Evolutionary conservation across 2,797 vertebrate species (phyloP).

Genomic region (Argentina silus): DNA sequence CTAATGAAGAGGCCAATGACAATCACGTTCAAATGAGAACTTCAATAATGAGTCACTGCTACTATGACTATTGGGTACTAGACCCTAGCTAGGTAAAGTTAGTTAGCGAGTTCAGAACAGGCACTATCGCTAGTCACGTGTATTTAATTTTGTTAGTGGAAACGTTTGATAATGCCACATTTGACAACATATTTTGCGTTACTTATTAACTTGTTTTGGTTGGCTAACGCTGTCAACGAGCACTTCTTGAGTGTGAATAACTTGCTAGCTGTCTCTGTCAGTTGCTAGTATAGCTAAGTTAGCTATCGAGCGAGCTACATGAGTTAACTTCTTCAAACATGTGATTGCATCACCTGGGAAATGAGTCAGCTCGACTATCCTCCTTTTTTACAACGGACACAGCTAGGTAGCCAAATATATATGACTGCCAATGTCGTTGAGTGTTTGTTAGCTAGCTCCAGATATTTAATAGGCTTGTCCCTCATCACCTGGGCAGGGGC

Average conservation of each 20-base stretch:
- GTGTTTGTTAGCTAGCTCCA: background rate
- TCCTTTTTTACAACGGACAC: background rate
- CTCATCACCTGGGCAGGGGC: background rate
- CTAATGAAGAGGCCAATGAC: background rate
- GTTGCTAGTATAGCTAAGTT: background rate
- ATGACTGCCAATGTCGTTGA: background rate
- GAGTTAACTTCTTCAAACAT: background rate
- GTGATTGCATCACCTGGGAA: conserved; percentile 24
- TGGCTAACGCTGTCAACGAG: background rate
- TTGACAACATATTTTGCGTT: too few relatives aligned
- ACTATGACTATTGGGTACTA: background rate
- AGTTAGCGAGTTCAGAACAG: background rate
- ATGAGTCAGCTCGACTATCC: conserved; percentile 3
- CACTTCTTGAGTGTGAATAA: background rate
- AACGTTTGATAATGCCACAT: background rate
- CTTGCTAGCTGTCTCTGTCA: background rate
- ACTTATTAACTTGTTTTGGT: background rate
- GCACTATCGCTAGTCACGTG: background rate
- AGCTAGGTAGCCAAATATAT: background rate
- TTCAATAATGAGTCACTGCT: background rate
- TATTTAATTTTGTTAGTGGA: background rate
- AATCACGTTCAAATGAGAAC: background rate
- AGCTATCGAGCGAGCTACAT: background rate
- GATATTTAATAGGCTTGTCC: background rate
- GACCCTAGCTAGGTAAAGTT: background rate